Evolutionary conservation across 2,797 vertebrate genomes (phyloP).

Genomic region (Dryobates pubescens): DNA sequence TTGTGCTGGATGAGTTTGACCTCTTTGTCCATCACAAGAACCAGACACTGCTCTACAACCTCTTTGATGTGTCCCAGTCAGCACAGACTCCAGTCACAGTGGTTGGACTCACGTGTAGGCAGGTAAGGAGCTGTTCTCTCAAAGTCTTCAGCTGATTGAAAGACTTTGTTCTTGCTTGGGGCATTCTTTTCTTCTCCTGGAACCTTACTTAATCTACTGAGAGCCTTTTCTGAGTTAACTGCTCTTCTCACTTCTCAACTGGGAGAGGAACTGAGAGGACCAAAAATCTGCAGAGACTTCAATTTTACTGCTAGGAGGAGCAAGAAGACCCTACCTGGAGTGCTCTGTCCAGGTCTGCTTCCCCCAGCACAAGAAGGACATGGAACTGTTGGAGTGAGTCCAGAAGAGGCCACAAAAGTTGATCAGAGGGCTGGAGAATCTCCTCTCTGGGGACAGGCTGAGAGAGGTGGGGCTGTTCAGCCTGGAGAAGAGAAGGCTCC

Average conservation of each 20-base stretch:
- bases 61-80: constrained; percentile 94
- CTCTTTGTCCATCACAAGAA: constrained; percentile 97
- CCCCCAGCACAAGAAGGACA: too few relatives aligned
- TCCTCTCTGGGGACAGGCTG: too few relatives aligned
- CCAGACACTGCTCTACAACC: constrained; percentile 96
- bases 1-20: constrained; percentile 97
- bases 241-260: not conserved
- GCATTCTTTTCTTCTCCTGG: not conserved
- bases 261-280: too few relatives aligned
- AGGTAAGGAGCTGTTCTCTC: constrained; percentile 78
- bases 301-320: too few relatives aligned
- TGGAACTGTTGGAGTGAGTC: too few relatives aligned
- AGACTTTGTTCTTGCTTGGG: not conserved
- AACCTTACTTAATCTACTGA: not conserved
- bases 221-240: not conserved
- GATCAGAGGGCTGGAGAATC: too few relatives aligned
- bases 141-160: accelerated
- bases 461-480: too few relatives aligned
- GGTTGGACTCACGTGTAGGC: constrained; percentile 92
- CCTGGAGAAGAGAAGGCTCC: too few relatives aligned
- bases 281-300: too few relatives aligned
- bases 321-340: too few relatives aligned
- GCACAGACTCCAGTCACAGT: constrained; percentile 94
- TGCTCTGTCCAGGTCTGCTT: too few relatives aligned
- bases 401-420: too few relatives aligned